Percentiles rank a stretch among this genome's conserved stretches.
Evolutionary conservation across 2,888 invertebrate genomes (phyloP).

Genomic region (Lymantria monacha): DNA sequence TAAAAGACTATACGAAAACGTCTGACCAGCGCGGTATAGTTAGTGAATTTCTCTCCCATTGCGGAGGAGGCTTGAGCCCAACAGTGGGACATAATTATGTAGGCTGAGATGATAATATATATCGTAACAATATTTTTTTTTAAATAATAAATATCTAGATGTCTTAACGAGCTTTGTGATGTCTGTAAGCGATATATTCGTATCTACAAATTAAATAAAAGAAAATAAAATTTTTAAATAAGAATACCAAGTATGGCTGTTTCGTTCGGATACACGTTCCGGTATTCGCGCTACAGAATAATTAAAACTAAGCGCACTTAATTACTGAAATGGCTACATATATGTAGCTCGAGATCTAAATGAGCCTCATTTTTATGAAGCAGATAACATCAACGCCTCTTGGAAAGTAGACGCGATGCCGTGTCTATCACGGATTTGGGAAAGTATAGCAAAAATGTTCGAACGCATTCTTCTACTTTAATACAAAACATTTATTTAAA

Average conservation of each 20-base stretch:
- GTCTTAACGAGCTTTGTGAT: no score
- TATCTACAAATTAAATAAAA: no score
- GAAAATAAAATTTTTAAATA: constrained; percentile 36
- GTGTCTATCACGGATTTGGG: constrained; percentile 55
- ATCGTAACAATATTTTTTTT: no score
- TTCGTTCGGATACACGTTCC: constrained; percentile 52
- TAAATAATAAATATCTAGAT: no score
- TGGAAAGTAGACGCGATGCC: constrained; percentile 45
- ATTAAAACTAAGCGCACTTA: constrained; percentile 55
- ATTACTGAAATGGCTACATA: constrained; percentile 62
- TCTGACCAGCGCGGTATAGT: no score
- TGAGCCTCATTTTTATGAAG: constrained; percentile 54
- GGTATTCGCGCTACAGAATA: constrained; percentile 54
- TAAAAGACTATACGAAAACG: no score
- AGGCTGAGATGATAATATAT: no score
- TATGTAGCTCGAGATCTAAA: constrained; percentile 49
- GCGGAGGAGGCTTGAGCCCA: no score
- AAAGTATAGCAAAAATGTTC: constrained; percentile 54
- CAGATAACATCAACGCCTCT: constrained; percentile 38
- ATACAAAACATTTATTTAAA: constrained; percentile 38
- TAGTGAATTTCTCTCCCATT: no score
- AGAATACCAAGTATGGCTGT: constrained; percentile 35
- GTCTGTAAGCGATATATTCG: no score
- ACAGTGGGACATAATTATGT: no score
- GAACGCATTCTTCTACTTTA: constrained; percentile 46